These are phyloP conservation scores for Sterna hirundo DNA, from an alignment of 2,113 vertebrate species.

Conservation along the genomic window DNA sequence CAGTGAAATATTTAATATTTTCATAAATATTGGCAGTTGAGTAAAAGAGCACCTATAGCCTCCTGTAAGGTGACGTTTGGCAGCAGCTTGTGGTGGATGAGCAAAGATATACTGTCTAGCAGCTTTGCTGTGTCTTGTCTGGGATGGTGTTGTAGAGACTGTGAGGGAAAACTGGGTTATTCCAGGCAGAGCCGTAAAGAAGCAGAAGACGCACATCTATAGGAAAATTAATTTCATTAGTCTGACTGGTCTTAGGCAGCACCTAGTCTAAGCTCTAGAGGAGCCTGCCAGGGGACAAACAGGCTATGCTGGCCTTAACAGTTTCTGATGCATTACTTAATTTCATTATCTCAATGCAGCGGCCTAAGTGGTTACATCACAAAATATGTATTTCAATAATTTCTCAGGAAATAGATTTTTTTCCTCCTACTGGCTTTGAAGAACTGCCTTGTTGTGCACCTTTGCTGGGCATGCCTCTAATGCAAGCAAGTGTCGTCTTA, in stretches of 20 bases:
- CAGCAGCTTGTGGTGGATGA: background rate
- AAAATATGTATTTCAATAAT: background rate
- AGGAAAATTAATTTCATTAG: background rate
- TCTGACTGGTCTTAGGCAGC: background rate
- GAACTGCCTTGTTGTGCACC: background rate
- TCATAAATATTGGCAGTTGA: background rate
- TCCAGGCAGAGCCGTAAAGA: background rate
- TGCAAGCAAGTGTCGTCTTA: background rate
- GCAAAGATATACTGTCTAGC: background rate
- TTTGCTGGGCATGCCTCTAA: background rate
- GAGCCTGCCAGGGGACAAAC: background rate
- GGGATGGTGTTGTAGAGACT: background rate
- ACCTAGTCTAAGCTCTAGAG: background rate
- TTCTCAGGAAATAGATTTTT: background rate
- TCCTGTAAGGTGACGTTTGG: background rate
- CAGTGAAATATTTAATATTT: background rate
- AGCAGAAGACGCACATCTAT: background rate
- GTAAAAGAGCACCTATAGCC: background rate
- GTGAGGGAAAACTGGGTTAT: slow-evolving; percentile 14
- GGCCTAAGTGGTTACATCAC: background rate
- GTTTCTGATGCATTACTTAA: background rate
- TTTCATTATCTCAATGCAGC: background rate
- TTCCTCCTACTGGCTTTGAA: background rate
- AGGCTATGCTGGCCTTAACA: background rate
- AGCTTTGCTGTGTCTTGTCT: slow-evolving; percentile 9